Conservation (phyloP, 2,113 vertebrate genomes). For the Thinocorus orbignyianus region DNA sequence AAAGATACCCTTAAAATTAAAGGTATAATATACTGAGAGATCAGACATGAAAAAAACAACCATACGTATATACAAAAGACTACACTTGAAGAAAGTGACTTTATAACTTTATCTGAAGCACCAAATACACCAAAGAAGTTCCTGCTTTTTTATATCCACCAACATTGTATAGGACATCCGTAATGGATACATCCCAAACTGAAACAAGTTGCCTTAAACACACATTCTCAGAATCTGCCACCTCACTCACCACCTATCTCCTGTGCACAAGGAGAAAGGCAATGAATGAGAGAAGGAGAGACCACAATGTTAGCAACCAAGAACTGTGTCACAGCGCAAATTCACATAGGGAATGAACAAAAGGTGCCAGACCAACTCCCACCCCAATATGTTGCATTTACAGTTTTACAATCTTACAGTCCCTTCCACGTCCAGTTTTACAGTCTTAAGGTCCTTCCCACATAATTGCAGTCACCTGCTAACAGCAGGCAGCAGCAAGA, state of each 20-base stretch:
- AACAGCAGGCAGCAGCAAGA: neutral
- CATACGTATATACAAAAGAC: neutral
- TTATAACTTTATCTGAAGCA: neutral
- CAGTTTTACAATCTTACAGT: rapidly evolving
- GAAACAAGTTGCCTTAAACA: neutral
- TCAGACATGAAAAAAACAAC: neutral
- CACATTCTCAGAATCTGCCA: neutral
- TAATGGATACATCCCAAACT: neutral
- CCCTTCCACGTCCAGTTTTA: rapidly evolving
- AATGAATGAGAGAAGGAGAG: neutral
- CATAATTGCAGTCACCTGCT: neutral
- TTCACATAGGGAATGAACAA: rapidly evolving
- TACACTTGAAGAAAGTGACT: neutral
- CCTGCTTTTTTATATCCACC: neutral
- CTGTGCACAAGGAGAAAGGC: neutral
- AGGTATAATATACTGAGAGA: neutral
- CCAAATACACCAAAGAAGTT: neutral
- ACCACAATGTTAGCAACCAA: rapidly evolving
- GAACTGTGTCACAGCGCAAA: neutral
- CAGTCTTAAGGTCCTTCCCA: neutral
- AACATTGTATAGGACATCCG: neutral
- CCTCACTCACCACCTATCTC: neutral
- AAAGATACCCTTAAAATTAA: neutral
- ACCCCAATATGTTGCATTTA: neutral
- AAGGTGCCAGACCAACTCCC: neutral